These are phyloP conservation scores for Archocentrus centrarchus DNA, from an alignment of 2,113 vertebrate genomes.

Conservation along the genomic window DNA sequence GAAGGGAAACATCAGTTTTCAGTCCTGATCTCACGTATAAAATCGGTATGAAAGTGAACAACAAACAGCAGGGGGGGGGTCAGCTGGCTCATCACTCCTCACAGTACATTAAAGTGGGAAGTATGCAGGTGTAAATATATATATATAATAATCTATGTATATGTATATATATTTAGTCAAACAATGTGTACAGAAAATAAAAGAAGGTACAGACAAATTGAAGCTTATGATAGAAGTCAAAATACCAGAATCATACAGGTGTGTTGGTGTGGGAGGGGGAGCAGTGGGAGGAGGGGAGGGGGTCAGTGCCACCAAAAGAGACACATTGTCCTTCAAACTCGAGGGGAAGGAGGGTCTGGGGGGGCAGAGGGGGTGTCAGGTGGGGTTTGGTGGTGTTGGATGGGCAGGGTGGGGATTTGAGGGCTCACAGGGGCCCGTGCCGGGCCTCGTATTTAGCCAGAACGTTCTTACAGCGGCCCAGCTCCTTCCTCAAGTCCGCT, in stretches of 20 bases:
- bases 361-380: neutral
- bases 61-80: constrained; percentile 28
- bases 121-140: constrained; percentile 57
- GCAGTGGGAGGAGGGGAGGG: constrained; percentile 17
- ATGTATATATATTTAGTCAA: constrained; percentile 46
- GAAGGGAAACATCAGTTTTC: constrained; percentile 48
- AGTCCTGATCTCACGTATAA: constrained; percentile 80
- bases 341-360: neutral
- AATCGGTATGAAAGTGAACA: constrained; percentile 68
- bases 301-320: constrained; percentile 82
- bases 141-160: constrained; percentile 21
- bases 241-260: constrained; percentile 62
- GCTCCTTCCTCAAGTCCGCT: constrained; percentile 93
- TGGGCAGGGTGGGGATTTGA: rapidly evolving
- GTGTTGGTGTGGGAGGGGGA: constrained; percentile 26
- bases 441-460: constrained; percentile 93
- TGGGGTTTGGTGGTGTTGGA: neutral
- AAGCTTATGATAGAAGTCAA: constrained; percentile 48
- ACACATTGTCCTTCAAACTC: constrained; percentile 83
- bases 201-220: constrained; percentile 23
- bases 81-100: constrained; percentile 66
- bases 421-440: constrained; percentile 89
- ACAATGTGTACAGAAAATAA: constrained; percentile 43
- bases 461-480: constrained; percentile 95
- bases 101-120: constrained; percentile 52